A percentile compares a stretch with the other conserved stretches of the same genome.
phyloP scores from a whole-genome alignment of 2,797 vertebrate genomes.

The Sebastes steindachneri region DNA sequence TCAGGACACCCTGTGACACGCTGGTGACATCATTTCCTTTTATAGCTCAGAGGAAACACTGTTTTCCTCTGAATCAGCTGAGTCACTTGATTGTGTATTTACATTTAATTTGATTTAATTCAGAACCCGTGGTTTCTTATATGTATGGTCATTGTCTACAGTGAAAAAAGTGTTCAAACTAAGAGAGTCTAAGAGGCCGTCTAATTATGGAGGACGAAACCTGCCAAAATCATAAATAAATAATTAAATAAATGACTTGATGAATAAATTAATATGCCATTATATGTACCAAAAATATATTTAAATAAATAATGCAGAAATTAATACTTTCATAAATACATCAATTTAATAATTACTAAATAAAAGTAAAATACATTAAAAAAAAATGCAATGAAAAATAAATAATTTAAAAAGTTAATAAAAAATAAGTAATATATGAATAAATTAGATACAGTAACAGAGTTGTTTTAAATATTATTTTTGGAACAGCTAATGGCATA shows the following conservation, averaged over 20 bases:
- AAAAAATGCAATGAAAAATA: too few relatives aligned
- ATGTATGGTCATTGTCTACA: background rate
- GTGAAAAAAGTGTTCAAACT: background rate
- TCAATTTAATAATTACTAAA: fast-evolving
- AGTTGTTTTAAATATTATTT: too few relatives aligned
- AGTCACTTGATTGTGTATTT: background rate
- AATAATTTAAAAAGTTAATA: too few relatives aligned
- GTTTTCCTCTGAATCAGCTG: background rate
- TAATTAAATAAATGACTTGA: too few relatives aligned
- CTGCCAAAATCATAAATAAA: too few relatives aligned
- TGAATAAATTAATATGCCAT: too few relatives aligned
- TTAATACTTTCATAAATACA: too few relatives aligned
- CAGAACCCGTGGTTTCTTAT: background rate
- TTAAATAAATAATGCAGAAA: too few relatives aligned
- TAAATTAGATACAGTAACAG: too few relatives aligned
- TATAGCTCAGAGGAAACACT: background rate
- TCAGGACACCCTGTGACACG: background rate
- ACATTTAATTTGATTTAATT: background rate
- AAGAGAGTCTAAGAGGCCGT: background rate
- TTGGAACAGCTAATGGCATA: too few relatives aligned
- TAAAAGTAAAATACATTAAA: fast-evolving
- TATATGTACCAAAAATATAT: too few relatives aligned
- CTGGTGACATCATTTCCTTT: constrained; percentile 23
- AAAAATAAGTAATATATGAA: too few relatives aligned
- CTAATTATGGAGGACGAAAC: background rate